Percentiles rank a stretch among this genome's conserved stretches.
Evolutionary conservation across 2,888 invertebrate genomes (phyloP).

Genomic region (Spodoptera picta): DNA sequence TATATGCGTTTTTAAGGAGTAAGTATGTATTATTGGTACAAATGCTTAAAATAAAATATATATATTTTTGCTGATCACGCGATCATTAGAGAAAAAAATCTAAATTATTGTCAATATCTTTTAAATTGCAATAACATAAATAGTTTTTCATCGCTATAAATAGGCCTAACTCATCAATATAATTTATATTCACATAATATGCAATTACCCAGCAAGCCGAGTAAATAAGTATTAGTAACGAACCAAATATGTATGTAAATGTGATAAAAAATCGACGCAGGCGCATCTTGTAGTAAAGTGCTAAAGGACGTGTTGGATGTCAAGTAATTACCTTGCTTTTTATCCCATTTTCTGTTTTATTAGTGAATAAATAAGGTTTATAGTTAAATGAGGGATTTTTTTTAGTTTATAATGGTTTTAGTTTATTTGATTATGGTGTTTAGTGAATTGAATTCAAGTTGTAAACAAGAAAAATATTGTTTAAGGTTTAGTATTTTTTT

Average conservation of each 20-base stretch:
- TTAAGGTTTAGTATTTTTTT: too few relatives aligned
- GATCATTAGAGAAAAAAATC: too few relatives aligned
- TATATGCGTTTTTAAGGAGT: too few relatives aligned
- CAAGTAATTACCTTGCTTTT: slow-evolving; percentile 27
- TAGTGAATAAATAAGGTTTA: slow-evolving; percentile 6
- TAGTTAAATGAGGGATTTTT: background rate
- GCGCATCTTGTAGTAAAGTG: slow-evolving; percentile 42
- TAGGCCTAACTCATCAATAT: too few relatives aligned
- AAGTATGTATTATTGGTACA: too few relatives aligned
- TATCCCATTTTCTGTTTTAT: slow-evolving; percentile 8
- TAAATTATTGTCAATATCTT: too few relatives aligned
- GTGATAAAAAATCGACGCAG: slow-evolving; percentile 44
- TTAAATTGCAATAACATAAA: too few relatives aligned
- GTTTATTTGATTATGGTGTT: slow-evolving; percentile 24
- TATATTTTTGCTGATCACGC: too few relatives aligned
- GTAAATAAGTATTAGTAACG: slow-evolving; percentile 51
- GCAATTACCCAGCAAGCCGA: slow-evolving; percentile 43
- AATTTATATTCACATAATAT: slow-evolving; percentile 14
- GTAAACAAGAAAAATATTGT: too few relatives aligned
- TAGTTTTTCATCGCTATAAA: too few relatives aligned
- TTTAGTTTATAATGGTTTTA: slow-evolving; percentile 10
- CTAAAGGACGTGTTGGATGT: slow-evolving; percentile 17
- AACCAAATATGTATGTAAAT: slow-evolving; percentile 54
- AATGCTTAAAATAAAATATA: too few relatives aligned
- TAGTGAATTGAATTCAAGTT: too few relatives aligned